A percentile compares a stretch with the other conserved stretches of the same genome.
Evolutionary conservation across 2,113 vertebrate genomes (phyloP).

Genomic region (Anser cygnoides): DNA sequence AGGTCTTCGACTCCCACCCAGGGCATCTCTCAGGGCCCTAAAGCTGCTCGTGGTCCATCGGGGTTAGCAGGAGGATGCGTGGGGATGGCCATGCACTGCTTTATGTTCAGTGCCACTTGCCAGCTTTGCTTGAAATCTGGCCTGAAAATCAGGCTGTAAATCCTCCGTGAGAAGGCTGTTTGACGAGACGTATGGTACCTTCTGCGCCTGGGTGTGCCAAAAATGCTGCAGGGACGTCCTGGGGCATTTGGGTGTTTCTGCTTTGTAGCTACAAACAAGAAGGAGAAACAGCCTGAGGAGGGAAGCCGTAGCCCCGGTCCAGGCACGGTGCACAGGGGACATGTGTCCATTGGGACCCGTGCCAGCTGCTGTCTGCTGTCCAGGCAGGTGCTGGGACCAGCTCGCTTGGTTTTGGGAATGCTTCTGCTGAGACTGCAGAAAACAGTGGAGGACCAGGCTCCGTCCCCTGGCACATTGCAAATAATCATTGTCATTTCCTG

Average conservation of each 20-base stretch:
- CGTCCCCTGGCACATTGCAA: neutral
- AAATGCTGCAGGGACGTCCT: neutral
- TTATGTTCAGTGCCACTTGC: no score
- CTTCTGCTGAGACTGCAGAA: neutral
- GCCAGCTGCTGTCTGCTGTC: neutral
- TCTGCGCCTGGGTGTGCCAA: neutral
- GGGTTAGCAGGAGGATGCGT: neutral
- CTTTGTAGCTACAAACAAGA: neutral
- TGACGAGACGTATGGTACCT: accelerated
- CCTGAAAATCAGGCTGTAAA: neutral
- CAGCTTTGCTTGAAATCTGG: neutral
- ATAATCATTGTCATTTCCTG: neutral
- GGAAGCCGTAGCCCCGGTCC: neutral
- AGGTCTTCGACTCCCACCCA: neutral
- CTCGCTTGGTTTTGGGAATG: neutral
- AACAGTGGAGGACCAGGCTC: neutral
- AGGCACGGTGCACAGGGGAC: accelerated
- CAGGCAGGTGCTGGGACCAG: neutral
- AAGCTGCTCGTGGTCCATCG: neutral
- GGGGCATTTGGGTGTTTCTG: neutral
- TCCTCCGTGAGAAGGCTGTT: neutral
- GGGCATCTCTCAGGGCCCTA: neutral
- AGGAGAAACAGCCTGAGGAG: neutral
- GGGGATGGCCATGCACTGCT: neutral
- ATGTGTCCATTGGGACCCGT: accelerated